Evolutionary conservation across 2,113 vertebrate genomes (phyloP).

Genomic region (Atherinomorus stipes): DNA sequence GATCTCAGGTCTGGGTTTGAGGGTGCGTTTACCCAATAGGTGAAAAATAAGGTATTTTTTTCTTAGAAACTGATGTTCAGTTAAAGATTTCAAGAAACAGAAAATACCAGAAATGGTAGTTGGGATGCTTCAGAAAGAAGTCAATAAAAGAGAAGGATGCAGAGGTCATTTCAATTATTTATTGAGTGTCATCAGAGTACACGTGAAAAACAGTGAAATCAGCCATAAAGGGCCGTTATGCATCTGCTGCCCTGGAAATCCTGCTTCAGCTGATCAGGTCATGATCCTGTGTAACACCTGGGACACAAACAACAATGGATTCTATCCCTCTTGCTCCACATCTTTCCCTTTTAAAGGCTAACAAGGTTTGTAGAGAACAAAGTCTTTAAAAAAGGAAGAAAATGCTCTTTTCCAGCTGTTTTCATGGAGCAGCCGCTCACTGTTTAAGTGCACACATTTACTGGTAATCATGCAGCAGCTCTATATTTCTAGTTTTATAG

Average conservation of each 20-base stretch:
- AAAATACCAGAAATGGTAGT: background rate
- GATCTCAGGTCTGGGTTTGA: too few species aligned
- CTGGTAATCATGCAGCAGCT: background rate
- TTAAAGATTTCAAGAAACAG: too few species aligned
- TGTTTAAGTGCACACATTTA: background rate
- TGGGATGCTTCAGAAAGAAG: background rate
- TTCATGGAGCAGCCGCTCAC: background rate
- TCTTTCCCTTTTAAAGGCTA: conserved; percentile 4
- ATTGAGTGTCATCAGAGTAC: conserved; percentile 64
- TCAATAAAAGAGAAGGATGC: background rate
- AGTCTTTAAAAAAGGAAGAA: background rate
- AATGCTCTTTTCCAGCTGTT: background rate
- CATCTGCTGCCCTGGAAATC: background rate
- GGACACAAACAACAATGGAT: background rate
- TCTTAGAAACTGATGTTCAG: too few species aligned
- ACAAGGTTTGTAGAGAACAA: conserved; percentile 9
- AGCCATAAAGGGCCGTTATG: conserved; percentile 10
- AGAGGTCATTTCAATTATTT: conserved; percentile 65
- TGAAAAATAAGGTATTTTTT: too few species aligned
- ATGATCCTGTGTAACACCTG: background rate
- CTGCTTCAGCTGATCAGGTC: conserved; percentile 1
- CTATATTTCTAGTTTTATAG: too few species aligned
- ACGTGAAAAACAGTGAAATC: conserved; percentile 44
- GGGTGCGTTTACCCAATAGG: too few species aligned
- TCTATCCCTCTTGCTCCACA: background rate